Percentiles rank a stretch among this genome's conserved stretches.
These are phyloP conservation scores for Calidris pygmaea DNA, from an alignment of 2,113 vertebrate species.

Conservation along the genomic window DNA sequence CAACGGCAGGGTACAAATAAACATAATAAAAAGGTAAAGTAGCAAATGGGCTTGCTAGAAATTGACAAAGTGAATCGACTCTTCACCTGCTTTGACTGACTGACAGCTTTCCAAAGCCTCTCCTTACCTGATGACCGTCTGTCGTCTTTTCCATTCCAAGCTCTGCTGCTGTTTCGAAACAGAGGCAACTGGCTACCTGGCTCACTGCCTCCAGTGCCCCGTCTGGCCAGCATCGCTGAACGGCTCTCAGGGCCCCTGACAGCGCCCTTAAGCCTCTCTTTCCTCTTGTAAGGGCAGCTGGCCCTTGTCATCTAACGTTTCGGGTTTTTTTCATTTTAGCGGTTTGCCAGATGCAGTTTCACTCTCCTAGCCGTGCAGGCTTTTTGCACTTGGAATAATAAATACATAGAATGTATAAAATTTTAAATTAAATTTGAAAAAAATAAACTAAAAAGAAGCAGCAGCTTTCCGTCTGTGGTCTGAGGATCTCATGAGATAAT, in stretches of 20 bases:
- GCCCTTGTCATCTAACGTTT: not conserved
- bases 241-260: not conserved
- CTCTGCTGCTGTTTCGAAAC: accelerated
- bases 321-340: not conserved
- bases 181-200: not conserved
- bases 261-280: not conserved
- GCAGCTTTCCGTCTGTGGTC: not conserved
- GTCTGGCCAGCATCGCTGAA: not conserved
- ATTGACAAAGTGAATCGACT: not conserved
- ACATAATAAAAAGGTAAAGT: not conserved
- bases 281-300: not conserved
- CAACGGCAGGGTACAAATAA: not conserved
- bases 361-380: not conserved
- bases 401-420: not conserved
- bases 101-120: not conserved
- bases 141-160: not conserved
- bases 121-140: not conserved
- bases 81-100: not conserved
- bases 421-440: not conserved
- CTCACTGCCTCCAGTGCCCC: not conserved
- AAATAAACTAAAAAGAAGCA: not conserved
- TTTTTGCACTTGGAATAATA: not conserved
- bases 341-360: not conserved
- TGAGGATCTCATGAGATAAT: not conserved
- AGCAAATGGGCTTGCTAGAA: not conserved